These are phyloP conservation scores for Saccostrea echinata DNA, from an alignment of 1,140 invertebrate genomes.

Conservation along the genomic window DNA sequence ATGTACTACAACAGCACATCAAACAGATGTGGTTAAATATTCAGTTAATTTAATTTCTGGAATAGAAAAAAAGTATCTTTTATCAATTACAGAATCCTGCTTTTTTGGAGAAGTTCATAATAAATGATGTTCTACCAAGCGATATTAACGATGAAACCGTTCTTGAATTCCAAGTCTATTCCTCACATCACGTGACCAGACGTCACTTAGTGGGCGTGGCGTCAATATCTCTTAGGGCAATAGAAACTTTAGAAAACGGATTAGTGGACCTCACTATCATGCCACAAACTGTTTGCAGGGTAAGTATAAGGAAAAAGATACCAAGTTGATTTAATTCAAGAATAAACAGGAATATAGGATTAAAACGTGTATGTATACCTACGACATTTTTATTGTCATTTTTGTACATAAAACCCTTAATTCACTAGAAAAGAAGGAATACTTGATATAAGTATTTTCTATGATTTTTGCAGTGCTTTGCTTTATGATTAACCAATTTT, in stretches of 20 bases:
- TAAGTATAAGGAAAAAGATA: conserved; percentile 55
- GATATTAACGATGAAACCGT: conserved; percentile 71
- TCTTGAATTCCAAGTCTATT: conserved; percentile 76
- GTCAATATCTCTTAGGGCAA: conserved; percentile 67
- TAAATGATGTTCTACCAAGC: conserved; percentile 70
- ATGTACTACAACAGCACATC: too few relatives aligned
- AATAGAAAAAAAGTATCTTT: neutral
- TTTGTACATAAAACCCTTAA: too few relatives aligned
- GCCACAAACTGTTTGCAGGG: conserved; percentile 75
- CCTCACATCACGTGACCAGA: conserved; percentile 72
- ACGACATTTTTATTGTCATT: too few relatives aligned
- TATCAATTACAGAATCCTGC: conserved; percentile 68
- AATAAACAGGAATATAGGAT: neutral
- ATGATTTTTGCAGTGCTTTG: too few relatives aligned
- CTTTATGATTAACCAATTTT: neutral
- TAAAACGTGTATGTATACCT: too few relatives aligned
- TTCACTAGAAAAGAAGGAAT: too few relatives aligned
- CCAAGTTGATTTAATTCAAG: neutral
- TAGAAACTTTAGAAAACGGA: conserved; percentile 71
- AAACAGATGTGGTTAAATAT: too few relatives aligned
- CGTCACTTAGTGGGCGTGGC: conserved; percentile 74
- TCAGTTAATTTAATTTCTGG: too few relatives aligned
- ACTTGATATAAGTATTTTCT: too few relatives aligned
- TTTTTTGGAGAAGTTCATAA: conserved; percentile 76
- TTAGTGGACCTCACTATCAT: conserved; percentile 70